These are phyloP conservation scores for Nyctibius bracteatus DNA, from an alignment of 2,113 vertebrate species.

Conservation along the genomic window DNA sequence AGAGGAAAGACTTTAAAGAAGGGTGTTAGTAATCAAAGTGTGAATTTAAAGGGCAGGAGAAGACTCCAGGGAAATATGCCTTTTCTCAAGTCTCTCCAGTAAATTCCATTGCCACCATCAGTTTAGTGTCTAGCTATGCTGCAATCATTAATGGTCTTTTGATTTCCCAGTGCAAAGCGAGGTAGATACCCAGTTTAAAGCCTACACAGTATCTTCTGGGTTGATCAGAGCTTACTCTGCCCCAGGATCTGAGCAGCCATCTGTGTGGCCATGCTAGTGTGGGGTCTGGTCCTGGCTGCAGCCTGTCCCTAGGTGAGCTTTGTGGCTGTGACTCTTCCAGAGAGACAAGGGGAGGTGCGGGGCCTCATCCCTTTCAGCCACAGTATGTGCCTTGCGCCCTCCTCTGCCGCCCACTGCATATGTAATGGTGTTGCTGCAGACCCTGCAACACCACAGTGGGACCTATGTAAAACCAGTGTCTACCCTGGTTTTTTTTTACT, in stretches of 20 bases:
- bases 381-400: neutral
- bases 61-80: neutral
- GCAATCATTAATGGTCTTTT: neutral
- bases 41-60: neutral
- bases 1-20: neutral
- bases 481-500: neutral
- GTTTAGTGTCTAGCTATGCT: neutral
- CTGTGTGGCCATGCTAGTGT: neutral
- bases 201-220: neutral
- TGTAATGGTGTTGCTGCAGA: neutral
- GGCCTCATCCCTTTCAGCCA: neutral
- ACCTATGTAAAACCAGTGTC: neutral
- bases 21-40: neutral
- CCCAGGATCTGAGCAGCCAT: neutral
- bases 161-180: neutral
- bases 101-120: neutral
- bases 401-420: neutral
- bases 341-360: rapidly evolving
- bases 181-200: neutral
- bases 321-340: neutral
- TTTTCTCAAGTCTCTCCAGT: neutral
- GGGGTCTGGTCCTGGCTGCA: neutral
- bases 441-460: neutral
- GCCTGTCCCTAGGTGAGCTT: rapidly evolving
- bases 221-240: neutral